phyloP scores from a whole-genome alignment of 2,888 invertebrate species.

The Brachynemurus nebulosus region DNA sequence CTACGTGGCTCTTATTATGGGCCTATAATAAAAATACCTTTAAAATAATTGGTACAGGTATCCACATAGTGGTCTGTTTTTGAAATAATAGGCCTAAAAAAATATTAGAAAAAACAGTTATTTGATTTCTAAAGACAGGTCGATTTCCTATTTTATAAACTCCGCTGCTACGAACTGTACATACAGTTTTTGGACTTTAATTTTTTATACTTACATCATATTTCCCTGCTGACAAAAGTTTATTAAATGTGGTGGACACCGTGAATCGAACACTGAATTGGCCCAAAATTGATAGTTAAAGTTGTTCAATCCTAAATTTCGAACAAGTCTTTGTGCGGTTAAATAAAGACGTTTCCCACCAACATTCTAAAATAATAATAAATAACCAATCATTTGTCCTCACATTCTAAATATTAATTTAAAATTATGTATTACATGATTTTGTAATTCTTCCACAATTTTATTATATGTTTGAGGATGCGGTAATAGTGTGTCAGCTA shows the following conservation, averaged over 20 bases:
- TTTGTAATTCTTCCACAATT: slow-evolving; percentile 21
- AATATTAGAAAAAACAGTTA: no score
- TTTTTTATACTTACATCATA: background rate
- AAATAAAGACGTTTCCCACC: background rate
- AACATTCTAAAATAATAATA: background rate
- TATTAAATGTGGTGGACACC: background rate
- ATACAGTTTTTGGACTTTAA: no score
- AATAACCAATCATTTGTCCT: background rate
- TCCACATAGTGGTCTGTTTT: no score
- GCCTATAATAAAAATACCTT: no score
- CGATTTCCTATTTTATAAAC: no score
- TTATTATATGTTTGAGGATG: slow-evolving; percentile 30
- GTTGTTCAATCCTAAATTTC: background rate
- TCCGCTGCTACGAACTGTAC: no score
- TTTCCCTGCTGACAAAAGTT: background rate
- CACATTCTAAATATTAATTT: background rate
- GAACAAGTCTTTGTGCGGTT: background rate
- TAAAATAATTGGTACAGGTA: no score
- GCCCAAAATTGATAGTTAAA: background rate
- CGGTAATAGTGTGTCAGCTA: slow-evolving; percentile 40
- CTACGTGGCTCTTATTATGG: no score
- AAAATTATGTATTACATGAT: background rate
- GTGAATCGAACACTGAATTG: background rate
- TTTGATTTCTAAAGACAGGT: no score
- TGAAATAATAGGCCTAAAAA: no score